Base-by-base conservation (phyloP, 2,888 invertebrate species). In the Endotricha flammealis region DNA sequence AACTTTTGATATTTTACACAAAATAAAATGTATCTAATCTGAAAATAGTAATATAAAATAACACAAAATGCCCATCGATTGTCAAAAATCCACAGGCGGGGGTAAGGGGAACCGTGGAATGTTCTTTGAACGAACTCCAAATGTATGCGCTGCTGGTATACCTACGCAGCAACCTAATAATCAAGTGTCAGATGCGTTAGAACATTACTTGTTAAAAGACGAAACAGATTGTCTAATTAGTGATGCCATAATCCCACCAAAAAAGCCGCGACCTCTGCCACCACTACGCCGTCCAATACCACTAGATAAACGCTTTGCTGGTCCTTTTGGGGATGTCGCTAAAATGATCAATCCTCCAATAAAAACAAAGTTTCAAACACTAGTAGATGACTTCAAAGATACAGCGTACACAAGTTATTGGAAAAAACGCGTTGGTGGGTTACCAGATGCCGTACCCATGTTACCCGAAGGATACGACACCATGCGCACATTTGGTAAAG, bases 61-160 rank as follows among this genome's bases (percentile, higher is more conserved):
- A 44, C 38, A n/a, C 2, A 52, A 36, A 16, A 75, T 72, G 80
- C 73, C 76, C 27, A 57, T 69, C 29, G 66, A 73, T 43, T 79
- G 76, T 42, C 60, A 68, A 38, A 60, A 53, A 40, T 60, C 58
- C 10, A 74, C 74, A 6, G 62, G 69, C 0, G 82, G 82, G 12
- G 85, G 85, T 0, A 85, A 83, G 40, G 85, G 83, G 2, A 82
- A 83, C 38, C 20, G 43, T 8, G 80, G 76, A 0, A 74, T 62
- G 66, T 81, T 75, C 32, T 67, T 69, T 36, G 81, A 83, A 38
- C 68, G 82, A 41, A 62, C 70, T 38, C 59, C 64, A n/a, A 69
- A 58, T 10, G 52, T 85, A 27, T 81, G 80, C 44, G 75, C 83
- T 1, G 83, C 82, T 1, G 85, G 83, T 0, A 16, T 79, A 25